Base-by-base conservation (phyloP, 1,140 invertebrate genomes). In the Triops longicaudatus region DNA sequence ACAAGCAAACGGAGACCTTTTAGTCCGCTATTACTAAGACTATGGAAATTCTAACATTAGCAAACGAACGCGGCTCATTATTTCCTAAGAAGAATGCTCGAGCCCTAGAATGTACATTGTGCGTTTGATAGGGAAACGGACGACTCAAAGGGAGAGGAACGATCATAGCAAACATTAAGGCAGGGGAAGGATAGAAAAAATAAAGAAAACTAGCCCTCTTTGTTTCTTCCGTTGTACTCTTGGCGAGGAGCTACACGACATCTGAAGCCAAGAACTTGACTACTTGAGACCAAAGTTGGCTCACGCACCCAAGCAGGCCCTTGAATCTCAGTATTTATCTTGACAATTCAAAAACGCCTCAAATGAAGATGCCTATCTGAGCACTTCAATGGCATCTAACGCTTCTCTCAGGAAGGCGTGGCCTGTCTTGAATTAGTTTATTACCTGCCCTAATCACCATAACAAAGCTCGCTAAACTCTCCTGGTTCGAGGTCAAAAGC, bases 361-460 rank as follows among this genome's bases (percentile, higher is more conserved):
- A 63, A 22, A 63, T 63, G 17, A 63, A 63, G 50, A 63, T 63
- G 50, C 50, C 44, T 63, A 63, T 63, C 50, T 63, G 5, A 17
- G 0, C 3, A 63, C 22, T 22, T 63, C 10, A 63, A 63, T 63
- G 50, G 17, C 50, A n/a, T 63, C 22, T 63, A 63, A 17, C 10
- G 22, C 50, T 14, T 12, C 6, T 9, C 14, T 22, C 6, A 63
- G 17, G 22, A 63, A 63, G 50, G 50, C 22, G 50, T 63, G 50
- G 50, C 22, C n/a, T 63, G 17, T 63, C 50, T 63, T 10, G 50
- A 63, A n/a, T 63, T 14, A 63, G 17, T 63, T 63, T 63, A 63
- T 63, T 63, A 63, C 50, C 44, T 63, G 22, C 17, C 50, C 50
- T 63, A 63, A 63, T 63, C 50, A 63, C 50, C 50, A 63, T 63